phyloP scores from a whole-genome alignment of 1,140 invertebrate genomes.

The Octopus bimaculoides region DNA sequence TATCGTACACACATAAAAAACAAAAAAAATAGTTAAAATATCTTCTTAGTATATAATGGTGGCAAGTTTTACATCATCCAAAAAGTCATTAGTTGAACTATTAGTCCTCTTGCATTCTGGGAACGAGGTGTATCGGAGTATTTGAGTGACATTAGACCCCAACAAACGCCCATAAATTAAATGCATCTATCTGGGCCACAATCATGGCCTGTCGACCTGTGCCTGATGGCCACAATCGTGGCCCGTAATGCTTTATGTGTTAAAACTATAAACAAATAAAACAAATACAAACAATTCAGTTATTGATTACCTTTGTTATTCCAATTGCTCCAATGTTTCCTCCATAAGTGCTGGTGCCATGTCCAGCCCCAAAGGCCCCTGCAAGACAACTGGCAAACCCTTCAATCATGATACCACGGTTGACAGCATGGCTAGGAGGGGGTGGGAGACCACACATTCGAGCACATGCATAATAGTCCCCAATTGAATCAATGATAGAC shows the following conservation, averaged over 20 bases:
- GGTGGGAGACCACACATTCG: slow-evolving; percentile 40
- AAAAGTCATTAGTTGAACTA: too few relatives aligned
- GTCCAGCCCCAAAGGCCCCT: slow-evolving; percentile 77
- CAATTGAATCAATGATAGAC: slow-evolving; percentile 48
- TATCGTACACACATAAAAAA: too few relatives aligned
- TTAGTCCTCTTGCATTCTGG: too few relatives aligned
- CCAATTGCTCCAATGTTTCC: slow-evolving; percentile 90
- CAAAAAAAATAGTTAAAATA: too few relatives aligned
- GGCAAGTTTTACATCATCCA: too few relatives aligned
- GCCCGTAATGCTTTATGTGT: background rate
- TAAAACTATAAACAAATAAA: background rate
- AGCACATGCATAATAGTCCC: slow-evolving; percentile 52
- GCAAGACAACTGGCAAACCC: slow-evolving; percentile 79
- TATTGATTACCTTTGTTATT: slow-evolving; percentile 58
- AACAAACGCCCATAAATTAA: too few relatives aligned
- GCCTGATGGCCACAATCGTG: too few relatives aligned
- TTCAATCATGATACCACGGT: slow-evolving; percentile 75
- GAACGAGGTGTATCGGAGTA: too few relatives aligned
- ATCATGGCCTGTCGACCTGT: too few relatives aligned
- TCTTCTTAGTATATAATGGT: too few relatives aligned
- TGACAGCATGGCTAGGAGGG: slow-evolving; percentile 46
- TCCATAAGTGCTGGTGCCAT: slow-evolving; percentile 78
- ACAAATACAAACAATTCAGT: slow-evolving; percentile 10
- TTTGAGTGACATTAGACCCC: too few relatives aligned
- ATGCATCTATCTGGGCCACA: too few relatives aligned